These are phyloP conservation scores for Adelges cooleyi DNA, from an alignment of 1,140 invertebrate species.

Conservation along the genomic window DNA sequence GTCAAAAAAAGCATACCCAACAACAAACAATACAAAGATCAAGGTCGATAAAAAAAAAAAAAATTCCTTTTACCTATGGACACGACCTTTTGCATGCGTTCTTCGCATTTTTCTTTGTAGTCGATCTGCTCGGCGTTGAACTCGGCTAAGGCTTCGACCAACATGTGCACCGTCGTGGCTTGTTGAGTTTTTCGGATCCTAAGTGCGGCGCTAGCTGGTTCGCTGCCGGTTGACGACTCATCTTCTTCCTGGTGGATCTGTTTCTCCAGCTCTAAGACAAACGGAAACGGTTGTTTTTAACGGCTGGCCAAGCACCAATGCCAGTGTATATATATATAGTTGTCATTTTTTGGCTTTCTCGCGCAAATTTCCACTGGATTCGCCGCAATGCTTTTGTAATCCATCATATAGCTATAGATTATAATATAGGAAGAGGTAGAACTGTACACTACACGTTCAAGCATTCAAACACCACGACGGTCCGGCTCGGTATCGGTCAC, in stretches of 20 bases:
- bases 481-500: too few species aligned
- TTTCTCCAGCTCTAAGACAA: constrained; percentile 33
- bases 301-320: background rate
- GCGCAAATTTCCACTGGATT: too few species aligned
- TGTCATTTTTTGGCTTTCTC: too few species aligned
- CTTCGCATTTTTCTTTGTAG: constrained; percentile 35
- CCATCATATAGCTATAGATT: too few species aligned
- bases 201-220: constrained; percentile 31
- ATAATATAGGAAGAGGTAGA: too few species aligned
- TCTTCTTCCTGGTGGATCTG: constrained; percentile 34
- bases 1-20: background rate
- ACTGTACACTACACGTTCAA: too few species aligned
- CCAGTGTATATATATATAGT: too few species aligned
- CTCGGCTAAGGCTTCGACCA: constrained; percentile 34
- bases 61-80: constrained; percentile 32
- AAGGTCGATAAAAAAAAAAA: background rate
- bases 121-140: constrained; percentile 35
- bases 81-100: constrained; percentile 34
- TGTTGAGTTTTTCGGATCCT: constrained; percentile 35
- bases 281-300: constrained; percentile 20
- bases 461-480: too few species aligned
- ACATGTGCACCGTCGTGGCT: constrained; percentile 32
- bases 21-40: background rate
- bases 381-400: too few species aligned
- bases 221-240: constrained; percentile 23